phyloP scores from a whole-genome alignment of 2,888 invertebrate species.

The Drosophila multiciliata region DNA sequence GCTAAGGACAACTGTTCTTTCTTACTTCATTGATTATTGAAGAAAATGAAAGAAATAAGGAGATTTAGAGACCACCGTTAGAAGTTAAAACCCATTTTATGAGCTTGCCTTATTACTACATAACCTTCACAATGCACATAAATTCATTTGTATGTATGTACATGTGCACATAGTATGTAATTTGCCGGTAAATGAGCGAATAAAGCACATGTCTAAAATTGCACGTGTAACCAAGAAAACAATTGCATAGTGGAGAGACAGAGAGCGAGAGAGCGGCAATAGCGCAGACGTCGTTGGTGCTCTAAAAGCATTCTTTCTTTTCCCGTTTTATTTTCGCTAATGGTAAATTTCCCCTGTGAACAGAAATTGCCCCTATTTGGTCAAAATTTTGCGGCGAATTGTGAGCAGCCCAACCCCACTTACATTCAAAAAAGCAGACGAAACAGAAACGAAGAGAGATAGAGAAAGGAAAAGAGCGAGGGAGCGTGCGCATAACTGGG shows the following conservation, averaged over 20 bases:
- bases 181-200: constrained; percentile 49
- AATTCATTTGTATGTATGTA: constrained; percentile 20
- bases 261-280: not conserved
- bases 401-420: constrained; percentile 19
- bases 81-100: constrained; percentile 9
- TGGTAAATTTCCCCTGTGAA: constrained; percentile 47
- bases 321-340: not conserved
- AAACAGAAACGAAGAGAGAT: not conserved
- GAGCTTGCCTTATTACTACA: constrained; percentile 22
- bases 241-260: constrained; percentile 18
- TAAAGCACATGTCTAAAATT: constrained; percentile 61
- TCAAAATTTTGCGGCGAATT: constrained; percentile 67
- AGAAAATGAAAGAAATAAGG: not conserved
- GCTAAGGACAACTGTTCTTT: not conserved
- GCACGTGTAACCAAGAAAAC: constrained; percentile 62
- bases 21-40: not conserved
- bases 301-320: not conserved
- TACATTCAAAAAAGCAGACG: constrained; percentile 1
- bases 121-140: constrained; percentile 48
- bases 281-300: constrained; percentile 49
- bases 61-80: not conserved
- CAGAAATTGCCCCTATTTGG: constrained; percentile 56
- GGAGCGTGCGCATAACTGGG: constrained; percentile 16
- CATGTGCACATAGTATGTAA: constrained; percentile 6
- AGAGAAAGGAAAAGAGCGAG: not conserved